phyloP scores from a whole-genome alignment of 1,140 invertebrate genomes.

The Globodera ellingtonae region DNA sequence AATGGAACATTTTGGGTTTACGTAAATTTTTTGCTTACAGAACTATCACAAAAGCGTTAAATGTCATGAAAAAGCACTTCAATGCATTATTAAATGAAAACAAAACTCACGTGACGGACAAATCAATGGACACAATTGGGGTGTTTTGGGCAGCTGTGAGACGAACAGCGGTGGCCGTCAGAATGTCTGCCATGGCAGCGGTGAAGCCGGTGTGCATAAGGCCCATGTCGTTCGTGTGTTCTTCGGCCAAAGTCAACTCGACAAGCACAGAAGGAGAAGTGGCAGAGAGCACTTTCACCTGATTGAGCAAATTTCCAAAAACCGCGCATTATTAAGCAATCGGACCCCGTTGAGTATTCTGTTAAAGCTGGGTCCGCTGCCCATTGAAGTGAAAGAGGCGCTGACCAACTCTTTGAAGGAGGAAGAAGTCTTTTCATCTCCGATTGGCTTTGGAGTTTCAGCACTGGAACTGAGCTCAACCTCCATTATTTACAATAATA shows the following conservation, averaged over 20 bases:
- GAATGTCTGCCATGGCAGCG: conserved; percentile 78
- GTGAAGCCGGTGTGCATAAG: conserved; percentile 81
- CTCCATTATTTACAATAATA: conserved; percentile 3
- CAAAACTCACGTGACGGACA: conserved; percentile 26
- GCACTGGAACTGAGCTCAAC: not conserved
- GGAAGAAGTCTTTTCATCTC: too few relatives aligned
- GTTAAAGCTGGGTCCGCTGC: conserved; percentile 29
- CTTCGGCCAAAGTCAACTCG: conserved; percentile 77
- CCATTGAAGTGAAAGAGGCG: conserved; percentile 26
- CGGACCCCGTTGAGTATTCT: conserved; percentile 22
- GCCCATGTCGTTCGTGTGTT: conserved; percentile 78
- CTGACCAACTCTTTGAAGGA: too few relatives aligned
- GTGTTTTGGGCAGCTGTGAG: conserved; percentile 71
- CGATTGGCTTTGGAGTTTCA: not conserved
- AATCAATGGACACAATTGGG: conserved; percentile 76
- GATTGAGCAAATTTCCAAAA: not conserved
- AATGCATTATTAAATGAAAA: not conserved
- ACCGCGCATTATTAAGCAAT: conserved; percentile 13
- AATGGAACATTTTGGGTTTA: too few relatives aligned
- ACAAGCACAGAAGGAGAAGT: conserved; percentile 26
- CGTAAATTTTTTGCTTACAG: not conserved
- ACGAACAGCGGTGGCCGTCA: conserved; percentile 76
- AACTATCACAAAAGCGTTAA: not conserved
- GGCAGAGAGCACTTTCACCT: conserved; percentile 26
- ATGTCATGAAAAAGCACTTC: not conserved